These are phyloP conservation scores for Lates calcarifer DNA, from an alignment of 2,113 vertebrate genomes.

Conservation along the genomic window DNA sequence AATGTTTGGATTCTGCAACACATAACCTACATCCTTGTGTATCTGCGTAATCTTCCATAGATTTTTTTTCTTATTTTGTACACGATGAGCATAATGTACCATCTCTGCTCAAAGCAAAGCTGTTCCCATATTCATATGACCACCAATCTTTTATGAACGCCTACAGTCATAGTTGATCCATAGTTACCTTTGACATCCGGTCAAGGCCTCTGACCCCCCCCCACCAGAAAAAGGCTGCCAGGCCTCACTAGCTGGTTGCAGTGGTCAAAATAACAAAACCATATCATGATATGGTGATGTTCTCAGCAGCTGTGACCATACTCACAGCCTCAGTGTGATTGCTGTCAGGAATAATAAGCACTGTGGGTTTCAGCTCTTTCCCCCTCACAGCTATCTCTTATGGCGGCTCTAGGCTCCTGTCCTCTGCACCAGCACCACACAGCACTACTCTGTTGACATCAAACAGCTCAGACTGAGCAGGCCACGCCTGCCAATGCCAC, in stretches of 20 bases:
- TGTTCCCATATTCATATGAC: conserved; percentile 32
- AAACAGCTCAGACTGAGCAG: conserved; percentile 23
- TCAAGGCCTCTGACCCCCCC: conserved; percentile 55
- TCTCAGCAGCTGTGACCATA: conserved; percentile 71
- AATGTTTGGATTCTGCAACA: neutral
- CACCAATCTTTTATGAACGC: conserved; percentile 43
- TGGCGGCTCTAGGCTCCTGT: conserved; percentile 64
- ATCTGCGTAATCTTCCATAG: neutral
- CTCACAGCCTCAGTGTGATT: conserved; percentile 78
- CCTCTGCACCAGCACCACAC: conserved; percentile 41
- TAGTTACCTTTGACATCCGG: conserved; percentile 60
- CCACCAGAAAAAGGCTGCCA: conserved; percentile 52
- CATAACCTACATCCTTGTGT: neutral
- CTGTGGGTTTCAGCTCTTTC: conserved; percentile 40
- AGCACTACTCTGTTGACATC: conserved; percentile 31
- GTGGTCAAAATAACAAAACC: conserved; percentile 61
- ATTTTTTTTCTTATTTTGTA: neutral
- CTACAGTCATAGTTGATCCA: conserved; percentile 72
- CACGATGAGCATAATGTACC: neutral
- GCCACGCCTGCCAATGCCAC: conserved; percentile 1
- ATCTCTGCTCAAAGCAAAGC: conserved; percentile 10
- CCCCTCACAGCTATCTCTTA: conserved; percentile 57
- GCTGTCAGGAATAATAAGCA: conserved; percentile 82
- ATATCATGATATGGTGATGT: conserved; percentile 57
- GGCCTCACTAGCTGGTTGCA: conserved; percentile 47